Percentiles rank a stretch among this genome's conserved stretches.
Evolutionary conservation across 1,140 invertebrate species (phyloP).

Genomic region (Tetramorium alpestre): DNA sequence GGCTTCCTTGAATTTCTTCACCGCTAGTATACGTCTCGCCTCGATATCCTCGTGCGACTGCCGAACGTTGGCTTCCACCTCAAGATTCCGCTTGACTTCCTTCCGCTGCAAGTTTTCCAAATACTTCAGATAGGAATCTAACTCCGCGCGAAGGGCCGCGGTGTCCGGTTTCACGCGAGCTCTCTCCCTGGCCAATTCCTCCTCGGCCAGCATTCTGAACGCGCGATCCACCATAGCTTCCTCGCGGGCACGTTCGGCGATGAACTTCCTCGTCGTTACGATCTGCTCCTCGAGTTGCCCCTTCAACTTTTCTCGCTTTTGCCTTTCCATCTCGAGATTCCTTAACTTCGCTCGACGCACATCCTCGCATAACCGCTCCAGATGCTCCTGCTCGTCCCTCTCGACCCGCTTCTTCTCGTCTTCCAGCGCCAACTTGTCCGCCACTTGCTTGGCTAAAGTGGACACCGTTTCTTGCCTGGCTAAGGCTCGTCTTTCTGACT

Average conservation of each 20-base stretch:
- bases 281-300: constrained; percentile 75
- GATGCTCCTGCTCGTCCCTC: constrained; percentile 66
- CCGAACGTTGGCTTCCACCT: constrained; percentile 64
- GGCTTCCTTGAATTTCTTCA: constrained; percentile 58
- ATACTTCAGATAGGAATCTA: constrained; percentile 68
- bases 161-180: constrained; percentile 22
- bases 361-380: constrained; percentile 58
- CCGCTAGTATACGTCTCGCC: constrained; percentile 51
- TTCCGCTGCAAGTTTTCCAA: constrained; percentile 67
- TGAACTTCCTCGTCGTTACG: constrained; percentile 38
- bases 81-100: constrained; percentile 63
- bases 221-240: constrained; percentile 63
- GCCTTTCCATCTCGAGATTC: constrained; percentile 55
- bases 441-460: constrained; percentile 70
- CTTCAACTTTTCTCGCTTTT: constrained; percentile 65
- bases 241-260: constrained; percentile 65
- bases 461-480: neutral
- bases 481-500: constrained; percentile 31
- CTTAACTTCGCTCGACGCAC: constrained; percentile 63
- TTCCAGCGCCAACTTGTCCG: constrained; percentile 63
- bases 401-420: constrained; percentile 59
- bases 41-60: constrained; percentile 43
- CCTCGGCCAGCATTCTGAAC: constrained; percentile 50
- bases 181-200: constrained; percentile 66
- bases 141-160: constrained; percentile 63